Conservation (phyloP, 2,113 vertebrate genomes). For the Lasiurus borealis region DNA sequence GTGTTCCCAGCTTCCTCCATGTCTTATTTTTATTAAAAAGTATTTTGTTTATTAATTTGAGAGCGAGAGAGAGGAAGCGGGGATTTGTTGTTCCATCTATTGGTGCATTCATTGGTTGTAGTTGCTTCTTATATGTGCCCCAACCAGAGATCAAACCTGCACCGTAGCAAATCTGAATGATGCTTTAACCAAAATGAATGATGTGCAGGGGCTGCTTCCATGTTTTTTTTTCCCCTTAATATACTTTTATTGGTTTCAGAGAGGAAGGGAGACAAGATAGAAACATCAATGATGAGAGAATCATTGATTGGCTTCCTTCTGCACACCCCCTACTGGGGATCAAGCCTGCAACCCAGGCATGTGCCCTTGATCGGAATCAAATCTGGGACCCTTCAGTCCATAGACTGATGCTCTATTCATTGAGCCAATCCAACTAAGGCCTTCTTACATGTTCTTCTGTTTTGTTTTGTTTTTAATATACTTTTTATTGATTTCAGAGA, state of each 20-base stretch:
- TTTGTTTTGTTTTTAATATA: too few species aligned
- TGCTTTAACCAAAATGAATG: background rate
- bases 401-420: too few species aligned
- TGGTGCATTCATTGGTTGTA: background rate
- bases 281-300: too few species aligned
- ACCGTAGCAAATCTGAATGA: background rate
- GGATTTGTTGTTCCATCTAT: background rate
- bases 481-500: too few species aligned
- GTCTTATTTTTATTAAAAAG: background rate
- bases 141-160: background rate
- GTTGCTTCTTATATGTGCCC: background rate
- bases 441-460: background rate
- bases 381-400: too few species aligned
- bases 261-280: too few species aligned
- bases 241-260: too few species aligned
- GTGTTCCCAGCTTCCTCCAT: slow-evolving; percentile 13
- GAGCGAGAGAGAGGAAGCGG: background rate
- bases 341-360: too few species aligned
- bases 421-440: too few species aligned
- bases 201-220: background rate
- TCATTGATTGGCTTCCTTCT: too few species aligned
- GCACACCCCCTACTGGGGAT: too few species aligned
- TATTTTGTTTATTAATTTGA: background rate
- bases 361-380: too few species aligned
- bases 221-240: background rate